Evolutionary conservation across 2,888 invertebrate species (phyloP), one percentile per base, ranked within the genome.

Genomic region (Diadegma fenestrale): DNA sequence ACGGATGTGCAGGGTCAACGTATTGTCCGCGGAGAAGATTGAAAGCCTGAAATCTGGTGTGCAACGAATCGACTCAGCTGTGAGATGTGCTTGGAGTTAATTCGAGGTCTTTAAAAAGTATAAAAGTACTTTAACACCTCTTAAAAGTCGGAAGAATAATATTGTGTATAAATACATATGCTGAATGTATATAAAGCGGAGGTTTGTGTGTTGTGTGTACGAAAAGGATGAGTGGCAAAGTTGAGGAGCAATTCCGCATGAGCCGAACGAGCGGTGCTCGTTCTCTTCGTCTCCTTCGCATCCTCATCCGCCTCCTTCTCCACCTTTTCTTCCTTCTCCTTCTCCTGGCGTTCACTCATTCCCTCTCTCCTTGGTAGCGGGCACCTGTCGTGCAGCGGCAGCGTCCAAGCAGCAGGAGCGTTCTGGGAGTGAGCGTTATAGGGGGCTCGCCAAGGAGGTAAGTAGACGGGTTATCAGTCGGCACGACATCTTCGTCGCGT

Each of bases 391-490:
- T 90, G 76, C 81, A 78, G 80, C 72, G 73, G 80, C 72, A 73
- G 72, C 80, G 71, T 48, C 73, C 72, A 71, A 75, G 76, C 80
- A 77, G 83, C 64, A 80, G 77, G 86, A 80, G 86, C 72, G 76
- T 82, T 82, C 64, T 89, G 86, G 61, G 87, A 89, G 88, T 86
- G 90, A 88, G 91, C 90, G 88, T 87, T 88, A 87, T 88, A 89
- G 91, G 92, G 92, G 91, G 92, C 89, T 89, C 89, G 91, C 89
- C 91, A 71, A 83, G 89, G 89, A 91, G 92, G 91, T 92, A 93
- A 93, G 93, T 93, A 92, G 93, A 93, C 93, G 92, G 91, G 92
- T 93, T 93, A 94, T 93, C 93, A 94, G 93, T 93, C 93, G 91
- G 91, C 91, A 90, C 92, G 92, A 93, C 92, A 92, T 93, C 93